Evolutionary conservation across 1,140 invertebrate species (phyloP), one percentile per base, ranked within the genome.

Genomic region (Drosophila arizonae): DNA sequence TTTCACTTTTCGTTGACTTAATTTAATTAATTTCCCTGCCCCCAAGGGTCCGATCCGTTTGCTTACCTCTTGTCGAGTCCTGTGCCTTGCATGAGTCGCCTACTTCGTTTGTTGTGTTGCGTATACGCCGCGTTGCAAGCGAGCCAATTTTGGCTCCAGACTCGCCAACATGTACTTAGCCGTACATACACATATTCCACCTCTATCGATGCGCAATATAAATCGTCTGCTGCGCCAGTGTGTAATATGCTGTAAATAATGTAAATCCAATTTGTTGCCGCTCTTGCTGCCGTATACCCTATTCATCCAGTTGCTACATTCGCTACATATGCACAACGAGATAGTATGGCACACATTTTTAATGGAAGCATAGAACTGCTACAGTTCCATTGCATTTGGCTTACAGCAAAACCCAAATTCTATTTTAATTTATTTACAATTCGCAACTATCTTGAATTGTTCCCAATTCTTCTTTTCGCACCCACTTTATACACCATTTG

Each of bases 1-100:
- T 87, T 87, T 87, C 84, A 87, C 82, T 87, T 87, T 87, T 87
- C 82, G 82, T 87, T 87, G 82, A 87, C 82, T 87, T 87, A 88
- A 87, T 87, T 87, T 87, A 87, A 87, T 87, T 87, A 87, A 87
- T 87, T 87, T 87, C 76, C 84, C 81, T 84, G 79, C 84, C 84
- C 82, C 84, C 72, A 82, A 88, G 82, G 82, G 76, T 87, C 72
- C 79, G 66, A 81, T 72, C 66, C 67, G 79, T 71, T 77, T 62
- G 72, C 58, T 63, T 78, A 77, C 62, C 71, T 46, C 54, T n/a
- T 15, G 46, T 30, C 43, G 52, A 55, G 21, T 55, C 30, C 30
- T 36, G 30, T 54, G 54, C 63, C 30, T 50, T 43, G 30, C 41
- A 58, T 72, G 62, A 51, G 46, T 26, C 46, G 17, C 17, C 21